Base-by-base conservation (phyloP, 2,113 vertebrate species). In the Microcebus ravelobensis region DNA sequence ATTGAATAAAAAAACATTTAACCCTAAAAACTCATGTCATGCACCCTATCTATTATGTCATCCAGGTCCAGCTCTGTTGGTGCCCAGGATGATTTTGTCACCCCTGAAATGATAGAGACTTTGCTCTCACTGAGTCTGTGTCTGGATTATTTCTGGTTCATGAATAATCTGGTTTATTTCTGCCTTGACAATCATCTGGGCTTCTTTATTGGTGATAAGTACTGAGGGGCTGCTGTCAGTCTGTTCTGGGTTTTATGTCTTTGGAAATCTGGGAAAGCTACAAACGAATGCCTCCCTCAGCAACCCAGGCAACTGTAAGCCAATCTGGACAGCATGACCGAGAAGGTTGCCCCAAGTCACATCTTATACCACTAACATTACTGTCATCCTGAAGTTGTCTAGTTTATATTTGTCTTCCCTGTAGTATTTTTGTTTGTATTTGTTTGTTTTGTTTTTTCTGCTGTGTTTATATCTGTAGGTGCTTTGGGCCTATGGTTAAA, bases 401-500 rank as follows among this genome's bases (percentile, higher is more conserved):
- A 20, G 21, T 61, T 48, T 70, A 34, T 34, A 21, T 73, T 20
- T 55, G 48, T 87, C 76, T 94, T 83, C 59, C 63, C 59, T 10
- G 42, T 2, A 90, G 82, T 12, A 12, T 63, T 63, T 63, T 63
- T 63, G 23, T 61, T 55, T 20, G 5, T 57, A 18, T 57, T 57
- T 20, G 36, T 31, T 50, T 61, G 25, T 27, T 61, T 29, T 29
- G 45, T 5, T 31, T 57, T 25, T 57, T 31, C 50, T 88, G 77
- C 76, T 88, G 27, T 52, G 61, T 77, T 34, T 68, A 39, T 48
- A n/a, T 23, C 59, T 90, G 15, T 82, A 50, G 94, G 96, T 96
- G 80, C 65, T 80, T n/a, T 88, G 92, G n/a, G 50, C 76, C 76
- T 90, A n/a, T 88, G 92, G 92, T 92, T 85, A 68, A 90, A 87